Evolutionary conservation across 2,888 invertebrate species (phyloP).

Genomic region (Synanthedon tipuliformis): DNA sequence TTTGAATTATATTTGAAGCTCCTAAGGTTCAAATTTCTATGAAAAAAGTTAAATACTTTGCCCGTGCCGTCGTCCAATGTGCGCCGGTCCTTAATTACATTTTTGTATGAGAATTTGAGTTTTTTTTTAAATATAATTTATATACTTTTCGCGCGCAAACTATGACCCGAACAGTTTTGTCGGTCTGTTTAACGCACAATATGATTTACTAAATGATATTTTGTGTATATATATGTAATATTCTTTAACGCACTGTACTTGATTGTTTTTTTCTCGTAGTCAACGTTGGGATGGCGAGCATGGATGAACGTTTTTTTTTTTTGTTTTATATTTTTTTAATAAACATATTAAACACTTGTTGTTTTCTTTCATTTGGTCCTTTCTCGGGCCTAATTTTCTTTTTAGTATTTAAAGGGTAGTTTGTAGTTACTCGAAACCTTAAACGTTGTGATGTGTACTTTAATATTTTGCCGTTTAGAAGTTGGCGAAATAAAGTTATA

Average conservation of each 20-base stretch:
- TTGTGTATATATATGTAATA: slow-evolving; percentile 38
- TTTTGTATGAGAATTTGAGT: slow-evolving; percentile 14
- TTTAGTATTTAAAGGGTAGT: no score
- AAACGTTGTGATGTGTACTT: slow-evolving; percentile 49
- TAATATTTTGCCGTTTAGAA: slow-evolving; percentile 33
- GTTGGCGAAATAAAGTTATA: slow-evolving; percentile 54
- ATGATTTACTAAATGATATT: slow-evolving; percentile 20
- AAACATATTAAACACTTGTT: slow-evolving; percentile 60
- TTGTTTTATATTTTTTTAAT: slow-evolving; percentile 58
- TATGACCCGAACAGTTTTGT: slow-evolving; percentile 20
- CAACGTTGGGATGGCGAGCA: slow-evolving; percentile 45
- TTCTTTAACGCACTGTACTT: slow-evolving; percentile 44
- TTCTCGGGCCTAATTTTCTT: background rate
- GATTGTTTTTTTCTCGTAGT: slow-evolving; percentile 37
- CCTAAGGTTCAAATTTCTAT: no score
- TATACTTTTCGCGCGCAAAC: slow-evolving; percentile 14
- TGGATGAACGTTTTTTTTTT: slow-evolving; percentile 49
- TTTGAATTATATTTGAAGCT: no score
- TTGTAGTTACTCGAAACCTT: slow-evolving; percentile 15
- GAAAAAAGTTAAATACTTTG: no score
- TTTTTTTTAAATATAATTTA: slow-evolving; percentile 13
- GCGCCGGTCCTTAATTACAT: no score
- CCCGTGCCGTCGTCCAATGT: no score
- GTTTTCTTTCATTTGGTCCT: slow-evolving; percentile 19
- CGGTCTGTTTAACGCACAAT: slow-evolving; percentile 8